Evolutionary conservation across 1,140 invertebrate genomes (phyloP).

Genomic region (Eumaeus atala): DNA sequence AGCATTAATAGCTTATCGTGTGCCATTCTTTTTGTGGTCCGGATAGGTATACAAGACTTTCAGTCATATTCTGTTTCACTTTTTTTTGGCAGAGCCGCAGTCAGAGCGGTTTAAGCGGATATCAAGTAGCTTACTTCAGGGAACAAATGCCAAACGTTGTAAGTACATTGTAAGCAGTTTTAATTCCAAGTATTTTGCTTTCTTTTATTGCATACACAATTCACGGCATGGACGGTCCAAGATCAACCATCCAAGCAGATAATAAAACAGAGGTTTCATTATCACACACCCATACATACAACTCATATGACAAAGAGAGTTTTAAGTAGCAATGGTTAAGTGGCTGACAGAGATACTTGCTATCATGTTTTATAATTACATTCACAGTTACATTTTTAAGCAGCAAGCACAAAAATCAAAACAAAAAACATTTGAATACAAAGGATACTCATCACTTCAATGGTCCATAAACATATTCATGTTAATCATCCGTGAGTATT

Average conservation of each 20-base stretch:
- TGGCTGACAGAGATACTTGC: too few species aligned
- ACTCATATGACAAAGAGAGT: too few species aligned
- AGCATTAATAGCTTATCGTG: constrained; percentile 19
- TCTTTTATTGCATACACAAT: background rate
- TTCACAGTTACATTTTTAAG: constrained; percentile 11
- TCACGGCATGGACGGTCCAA: background rate
- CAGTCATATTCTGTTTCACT: constrained; percentile 91
- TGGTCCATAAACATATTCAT: constrained; percentile 70
- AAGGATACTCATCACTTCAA: constrained; percentile 67
- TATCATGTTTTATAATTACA: constrained; percentile 31
- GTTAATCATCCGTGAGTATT: constrained; percentile 61
- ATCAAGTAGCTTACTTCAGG: constrained; percentile 89
- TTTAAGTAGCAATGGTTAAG: too few species aligned
- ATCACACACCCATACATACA: too few species aligned
- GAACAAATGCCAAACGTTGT: constrained; percentile 75
- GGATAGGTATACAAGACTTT: constrained; percentile 89
- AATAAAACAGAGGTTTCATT: too few species aligned
- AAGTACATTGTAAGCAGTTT: constrained; percentile 29
- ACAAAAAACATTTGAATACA: constrained; percentile 69
- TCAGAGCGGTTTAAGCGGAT: constrained; percentile 88
- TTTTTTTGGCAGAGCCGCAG: constrained; percentile 92
- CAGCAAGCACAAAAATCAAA: constrained; percentile 38
- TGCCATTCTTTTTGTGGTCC: constrained; percentile 85
- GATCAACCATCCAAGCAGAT: too few species aligned
- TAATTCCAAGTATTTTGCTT: constrained; percentile 12